Evolutionary conservation across 2,888 invertebrate genomes (phyloP).

Genomic region (Rhagonycha fulva): DNA sequence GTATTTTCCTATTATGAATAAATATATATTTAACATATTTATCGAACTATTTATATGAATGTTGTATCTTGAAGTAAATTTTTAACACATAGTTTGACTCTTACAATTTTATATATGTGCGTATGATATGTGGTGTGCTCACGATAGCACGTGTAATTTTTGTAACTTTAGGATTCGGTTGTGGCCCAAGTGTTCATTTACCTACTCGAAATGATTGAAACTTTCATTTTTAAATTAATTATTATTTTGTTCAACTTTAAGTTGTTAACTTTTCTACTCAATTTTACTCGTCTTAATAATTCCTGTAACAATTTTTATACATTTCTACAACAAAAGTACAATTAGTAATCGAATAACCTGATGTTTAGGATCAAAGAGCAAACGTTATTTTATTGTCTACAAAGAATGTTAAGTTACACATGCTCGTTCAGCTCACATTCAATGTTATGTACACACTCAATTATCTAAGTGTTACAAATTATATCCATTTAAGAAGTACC

Average conservation of each 20-base stretch:
- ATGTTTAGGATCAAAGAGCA: not conserved
- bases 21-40: conserved; percentile 24
- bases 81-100: conserved; percentile 22
- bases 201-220: not conserved
- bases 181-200: not conserved
- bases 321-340: not conserved
- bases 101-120: conserved; percentile 22
- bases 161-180: not conserved
- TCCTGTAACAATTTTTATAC: not conserved
- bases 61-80: conserved; percentile 25
- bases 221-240: not conserved
- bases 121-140: not conserved
- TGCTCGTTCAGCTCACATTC: conserved; percentile 24
- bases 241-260: not conserved
- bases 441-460: conserved; percentile 28
- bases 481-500: conserved; percentile 16
- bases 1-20: conserved; percentile 21
- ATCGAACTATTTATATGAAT: conserved; percentile 21
- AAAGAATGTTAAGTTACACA: conserved; percentile 17
- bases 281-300: not conserved
- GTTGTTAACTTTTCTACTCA: not conserved
- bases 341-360: not conserved
- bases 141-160: conserved; percentile 24
- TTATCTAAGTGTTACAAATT: conserved; percentile 25
- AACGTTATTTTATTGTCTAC: not conserved